Evolutionary conservation across 2,797 vertebrate species (phyloP), one percentile per base, ranked within the genome.

Genomic region (Danio jaintianensis): DNA sequence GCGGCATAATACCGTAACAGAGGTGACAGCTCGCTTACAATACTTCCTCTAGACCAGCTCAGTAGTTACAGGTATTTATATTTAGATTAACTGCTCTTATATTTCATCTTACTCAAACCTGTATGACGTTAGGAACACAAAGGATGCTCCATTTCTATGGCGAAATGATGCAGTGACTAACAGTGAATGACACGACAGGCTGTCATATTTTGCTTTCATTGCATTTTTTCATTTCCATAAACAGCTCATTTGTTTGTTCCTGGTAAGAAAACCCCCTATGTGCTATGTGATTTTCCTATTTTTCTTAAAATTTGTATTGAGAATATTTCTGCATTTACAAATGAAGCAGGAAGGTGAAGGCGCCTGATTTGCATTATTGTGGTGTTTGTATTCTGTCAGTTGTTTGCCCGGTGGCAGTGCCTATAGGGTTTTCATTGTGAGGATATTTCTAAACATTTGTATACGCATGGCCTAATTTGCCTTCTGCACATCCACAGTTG

Each of bases 11-110:
- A 6, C n/a, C 63, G 56, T 3, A 52, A 42, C 13, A 56, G 15
- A 36, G 20, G 50, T 67, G 42, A 77, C 75, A 58, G 42, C 63
- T 67, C 52, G 40, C 6, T 7, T 7, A 42, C 13, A 77, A 58
- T 36, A 77, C 63, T 78, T 78, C 63, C 63, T 68, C 16, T 38
- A 11, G 42, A 7, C 15, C 8, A 76, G n/a, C 4, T 77, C 29
- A 29, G 29, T 29, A 29, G 29, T 29, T 29, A 29, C 29, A 29
- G 29, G 29, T 29, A 1, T 29, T 29, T 1, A 29, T 29, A 29
- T 29, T 29, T 1, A 29, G 29, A 3, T n/a, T n/a, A n/a, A n/a
- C n/a, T n/a, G n/a, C n/a, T n/a, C n/a, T n/a, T 29, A 1, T 29
- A 29, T 1, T 1, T 29, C 29, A 29, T 29, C 29, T 29, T 29